Percentiles rank a stretch among this genome's conserved stretches.
Evolutionary conservation across 2,888 invertebrate species (phyloP).

Genomic region (Caenorhabditis sp.): DNA sequence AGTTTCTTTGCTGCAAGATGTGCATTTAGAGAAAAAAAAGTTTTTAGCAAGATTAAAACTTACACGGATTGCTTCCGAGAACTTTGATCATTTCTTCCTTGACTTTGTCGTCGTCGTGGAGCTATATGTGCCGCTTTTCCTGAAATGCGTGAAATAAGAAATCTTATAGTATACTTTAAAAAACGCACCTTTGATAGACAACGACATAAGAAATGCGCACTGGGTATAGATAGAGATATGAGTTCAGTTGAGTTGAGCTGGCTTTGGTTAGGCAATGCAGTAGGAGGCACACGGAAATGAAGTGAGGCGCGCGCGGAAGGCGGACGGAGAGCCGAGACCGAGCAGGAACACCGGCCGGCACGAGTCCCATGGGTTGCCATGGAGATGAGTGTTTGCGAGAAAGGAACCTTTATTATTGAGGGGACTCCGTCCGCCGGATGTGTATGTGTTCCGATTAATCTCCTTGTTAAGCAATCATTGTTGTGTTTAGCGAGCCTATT

Average conservation of each 20-base stretch:
- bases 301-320: slow-evolving; percentile 39
- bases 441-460: not conserved
- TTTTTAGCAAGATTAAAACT: slow-evolving; percentile 26
- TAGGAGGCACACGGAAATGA: slow-evolving; percentile 39
- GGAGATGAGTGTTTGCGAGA: slow-evolving; percentile 15
- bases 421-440: slow-evolving; percentile 25
- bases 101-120: slow-evolving; percentile 41
- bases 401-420: slow-evolving; percentile 19
- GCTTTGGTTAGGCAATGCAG: slow-evolving; percentile 12
- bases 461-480: not conserved
- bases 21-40: not conserved
- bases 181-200: slow-evolving; percentile 39
- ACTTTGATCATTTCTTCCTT: slow-evolving; percentile 33
- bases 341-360: slow-evolving; percentile 46
- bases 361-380: slow-evolving; percentile 39
- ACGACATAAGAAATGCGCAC: slow-evolving; percentile 21
- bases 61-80: slow-evolving; percentile 42
- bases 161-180: not conserved
- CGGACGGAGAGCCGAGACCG: slow-evolving; percentile 14
- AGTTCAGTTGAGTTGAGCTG: not conserved
- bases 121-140: slow-evolving; percentile 56
- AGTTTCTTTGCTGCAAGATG: slow-evolving; percentile 19
- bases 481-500: not conserved
- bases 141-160: slow-evolving; percentile 3
- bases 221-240: slow-evolving; percentile 3